Evolutionary conservation across 2,888 invertebrate genomes (phyloP), one percentile per base, ranked within the genome.

Genomic region (Apodemia duryi): DNA sequence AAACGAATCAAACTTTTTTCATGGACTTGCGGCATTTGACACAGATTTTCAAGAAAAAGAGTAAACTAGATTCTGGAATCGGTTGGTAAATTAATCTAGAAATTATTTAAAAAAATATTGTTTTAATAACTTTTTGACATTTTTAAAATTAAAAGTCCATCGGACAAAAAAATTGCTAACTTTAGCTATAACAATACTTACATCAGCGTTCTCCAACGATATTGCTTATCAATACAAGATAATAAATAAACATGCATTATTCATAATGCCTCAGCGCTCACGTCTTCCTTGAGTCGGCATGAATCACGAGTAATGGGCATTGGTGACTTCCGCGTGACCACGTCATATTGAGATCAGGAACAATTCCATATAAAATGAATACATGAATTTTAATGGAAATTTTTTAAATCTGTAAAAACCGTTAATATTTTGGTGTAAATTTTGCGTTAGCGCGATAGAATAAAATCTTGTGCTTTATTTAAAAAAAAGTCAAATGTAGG

Each of bases 221-320:
- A 51, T 51, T 51, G 49, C 49, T 57, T 54, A 57, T 57, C 54
- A 51, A 51, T 43, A 52, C 54, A 57, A 57, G 54, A 29, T 57
- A 57, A 57, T 57, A 51, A 51, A 32, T 57, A 57, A 57, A 57
- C 29, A 57, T 57, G 32, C 54, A 57, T 57, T 57, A 57, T 57
- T 54, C 54, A 54, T 54, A 11, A 54, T 29, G 49, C 13, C 49
- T 49, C 49, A 49, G 10, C 54, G 54, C 11, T 54, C 54, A 46
- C 46, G 29, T 57, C 57, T 57, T 32, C 32, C 32, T 57, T 35
- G 57, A 57, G 57, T 57, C 57, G 13, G 49, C 6, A 49, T 35
- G 11, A 13, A 13, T 57, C 32, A 6, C 32, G 57, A 2, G 29
- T 6, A 13, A 28, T 54, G 54, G n/a, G 6, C 49, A 49, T 28